Evolutionary conservation across 1,140 invertebrate genomes (phyloP), one percentile per base, ranked within the genome.

Genomic region (Antheraea pernyi): DNA sequence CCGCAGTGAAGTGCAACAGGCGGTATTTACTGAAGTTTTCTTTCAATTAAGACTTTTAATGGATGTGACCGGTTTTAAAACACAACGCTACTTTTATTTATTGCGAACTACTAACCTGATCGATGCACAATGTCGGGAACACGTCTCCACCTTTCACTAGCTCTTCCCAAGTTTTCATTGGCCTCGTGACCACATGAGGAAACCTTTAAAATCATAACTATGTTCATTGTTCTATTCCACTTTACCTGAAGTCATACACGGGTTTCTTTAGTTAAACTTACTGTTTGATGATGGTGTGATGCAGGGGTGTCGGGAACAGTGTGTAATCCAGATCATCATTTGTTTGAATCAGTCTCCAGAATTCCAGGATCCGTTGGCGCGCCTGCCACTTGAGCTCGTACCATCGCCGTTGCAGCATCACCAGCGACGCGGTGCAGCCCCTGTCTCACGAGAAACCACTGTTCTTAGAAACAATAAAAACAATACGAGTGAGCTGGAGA

Each of bases 341-440:
- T 7, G 3, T 42, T 11, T 11, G 7, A 11, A 10, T 3, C 39
- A 10, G n/a, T 30, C 62, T 18, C 70, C 70, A 67, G 53, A 46
- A 48, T 13, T n/a, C 53, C n/a, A 46, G 22, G 18, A 68, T 59
- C 18, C 48, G 30, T 7, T 19, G 16, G 4, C 70, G 70, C 66
- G 70, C 53, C 61, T 63, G 62, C 53, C 39, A 39, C 67, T 72
- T 72, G 7, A 72, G 70, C 66, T 72, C 70, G 66, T 68, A 19
- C 70, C 70, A 72, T 61, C 70, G 70, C 19, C 70, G 61, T 66
- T 72, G 70, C 62, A 72, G 70, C 66, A 72, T 19, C 53, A 72
- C 62, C 11, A 63, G 18, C 37, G 69, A 66, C 19, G 59, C 64
- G 3, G 1, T 0, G 13, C 58, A 39, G 8, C 65, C 69, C 42